phyloP scores from a whole-genome alignment of 2,888 invertebrate species.

The Ariolimax columbianus region DNA sequence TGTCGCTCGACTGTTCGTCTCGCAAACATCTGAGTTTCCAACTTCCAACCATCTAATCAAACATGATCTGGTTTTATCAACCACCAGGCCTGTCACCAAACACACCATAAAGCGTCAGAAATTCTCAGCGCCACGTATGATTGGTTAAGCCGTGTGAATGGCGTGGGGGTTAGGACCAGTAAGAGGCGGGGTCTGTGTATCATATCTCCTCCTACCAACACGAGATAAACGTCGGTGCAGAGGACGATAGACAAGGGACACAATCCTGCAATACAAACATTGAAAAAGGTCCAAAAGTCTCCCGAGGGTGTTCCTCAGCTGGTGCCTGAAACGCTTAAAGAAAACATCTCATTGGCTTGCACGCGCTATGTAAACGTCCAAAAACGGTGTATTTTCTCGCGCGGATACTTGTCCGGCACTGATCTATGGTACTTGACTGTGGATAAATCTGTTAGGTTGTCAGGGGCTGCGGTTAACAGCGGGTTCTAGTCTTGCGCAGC shows the following conservation, averaged over 20 bases:
- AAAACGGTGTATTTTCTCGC: conserved; percentile 27
- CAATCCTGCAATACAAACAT: conserved; percentile 35
- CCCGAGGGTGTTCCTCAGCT: not conserved
- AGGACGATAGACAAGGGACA: conserved; percentile 2
- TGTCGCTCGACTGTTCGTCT: not conserved
- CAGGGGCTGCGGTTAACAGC: conserved; percentile 27
- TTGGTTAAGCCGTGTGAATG: conserved; percentile 13
- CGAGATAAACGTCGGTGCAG: not conserved
- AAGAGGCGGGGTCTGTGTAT: conserved; percentile 19
- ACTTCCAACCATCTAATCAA: conserved; percentile 13
- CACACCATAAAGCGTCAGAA: not conserved
- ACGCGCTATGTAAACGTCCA: not conserved
- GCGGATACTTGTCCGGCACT: conserved; percentile 18
- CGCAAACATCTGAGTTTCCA: conserved; percentile 2
- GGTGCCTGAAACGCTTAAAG: conserved; percentile 25
- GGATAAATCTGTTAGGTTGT: conserved; percentile 32
- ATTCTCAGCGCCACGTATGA: conserved; percentile 17
- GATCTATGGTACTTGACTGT: conserved; percentile 33
- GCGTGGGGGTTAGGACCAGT: not conserved
- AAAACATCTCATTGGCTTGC: conserved; percentile 47
- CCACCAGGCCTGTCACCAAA: conserved; percentile 18
- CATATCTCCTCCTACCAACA: conserved; percentile 22
- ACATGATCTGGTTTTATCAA: conserved; percentile 25
- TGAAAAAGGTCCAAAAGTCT: conserved; percentile 13
- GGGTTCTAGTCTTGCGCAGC: conserved; percentile 21